A percentile compares a stretch with the other conserved stretches of the same genome.
Conservation (phyloP, 2,888 invertebrate genomes). For the Hedychridium roseum region DNA sequence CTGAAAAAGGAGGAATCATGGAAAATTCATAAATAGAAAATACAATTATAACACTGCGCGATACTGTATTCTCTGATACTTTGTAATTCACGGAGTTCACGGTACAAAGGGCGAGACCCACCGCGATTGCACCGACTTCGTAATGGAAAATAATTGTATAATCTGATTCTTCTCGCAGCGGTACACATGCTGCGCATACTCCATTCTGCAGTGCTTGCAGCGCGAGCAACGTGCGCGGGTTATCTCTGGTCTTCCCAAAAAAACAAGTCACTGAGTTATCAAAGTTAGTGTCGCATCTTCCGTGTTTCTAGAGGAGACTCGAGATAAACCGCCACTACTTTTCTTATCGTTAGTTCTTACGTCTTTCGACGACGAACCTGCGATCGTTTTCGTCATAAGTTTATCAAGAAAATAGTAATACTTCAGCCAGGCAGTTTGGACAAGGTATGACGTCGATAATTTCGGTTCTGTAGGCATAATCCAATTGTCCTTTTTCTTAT, state of each 20-base stretch:
- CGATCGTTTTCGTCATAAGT: no score
- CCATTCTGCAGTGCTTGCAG: conserved; percentile 22
- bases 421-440: no score
- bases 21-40: no score
- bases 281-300: no score
- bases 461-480: no score
- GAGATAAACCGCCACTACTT: neutral
- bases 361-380: neutral
- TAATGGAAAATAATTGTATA: conserved; percentile 7
- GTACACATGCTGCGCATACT: conserved; percentile 21
- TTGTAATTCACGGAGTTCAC: no score
- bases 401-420: no score
- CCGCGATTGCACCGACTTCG: neutral
- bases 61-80: no score
- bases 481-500: neutral
- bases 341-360: neutral
- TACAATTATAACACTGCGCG: no score
- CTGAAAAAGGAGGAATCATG: no score
- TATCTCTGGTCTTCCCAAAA: neutral
- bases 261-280: neutral
- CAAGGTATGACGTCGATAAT: no score
- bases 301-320: neutral
- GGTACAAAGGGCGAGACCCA: conserved; percentile 18
- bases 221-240: conserved; percentile 1
- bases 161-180: conserved; percentile 3